phyloP scores from a whole-genome alignment of 2,888 invertebrate genomes.

The Temnothorax unifasciatus region DNA sequence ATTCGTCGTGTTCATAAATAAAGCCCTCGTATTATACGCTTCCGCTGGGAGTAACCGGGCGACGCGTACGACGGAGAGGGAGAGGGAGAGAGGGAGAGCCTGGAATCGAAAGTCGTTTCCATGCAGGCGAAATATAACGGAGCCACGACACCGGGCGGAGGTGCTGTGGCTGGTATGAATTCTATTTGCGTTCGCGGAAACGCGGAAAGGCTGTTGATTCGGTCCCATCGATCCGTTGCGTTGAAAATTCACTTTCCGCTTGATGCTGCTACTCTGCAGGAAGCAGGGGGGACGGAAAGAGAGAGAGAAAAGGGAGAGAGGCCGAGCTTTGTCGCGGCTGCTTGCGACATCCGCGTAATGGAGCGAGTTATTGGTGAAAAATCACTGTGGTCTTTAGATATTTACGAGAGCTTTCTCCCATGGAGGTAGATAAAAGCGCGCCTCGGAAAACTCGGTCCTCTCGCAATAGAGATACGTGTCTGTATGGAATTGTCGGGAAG shows the following conservation, averaged over 20 bases:
- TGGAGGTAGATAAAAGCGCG: conserved; percentile 9
- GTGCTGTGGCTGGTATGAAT: conserved; percentile 28
- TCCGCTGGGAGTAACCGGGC: not conserved
- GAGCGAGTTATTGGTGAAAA: conserved; percentile 34
- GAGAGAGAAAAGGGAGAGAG: not conserved
- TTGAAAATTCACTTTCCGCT: conserved; percentile 35
- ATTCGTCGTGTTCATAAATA: conserved; percentile 70
- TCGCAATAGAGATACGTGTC: not conserved
- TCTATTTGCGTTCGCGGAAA: conserved; percentile 42
- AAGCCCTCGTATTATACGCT: conserved; percentile 23
- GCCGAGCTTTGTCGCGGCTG: conserved; percentile 27
- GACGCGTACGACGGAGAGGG: not conserved
- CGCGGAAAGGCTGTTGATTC: conserved; percentile 29
- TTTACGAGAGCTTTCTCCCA: conserved; percentile 18
- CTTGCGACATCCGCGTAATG: not conserved
- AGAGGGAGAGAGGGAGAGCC: too few species aligned
- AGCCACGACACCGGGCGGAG: not conserved
- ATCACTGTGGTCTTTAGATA: conserved; percentile 21
- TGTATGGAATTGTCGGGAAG: not conserved
- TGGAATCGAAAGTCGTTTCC: conserved; percentile 56
- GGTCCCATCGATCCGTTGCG: conserved; percentile 20
- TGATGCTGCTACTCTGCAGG: not conserved
- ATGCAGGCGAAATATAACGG: conserved; percentile 25
- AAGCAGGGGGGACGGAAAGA: not conserved
- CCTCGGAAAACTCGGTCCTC: not conserved